Evolutionary conservation across 2,888 invertebrate species (phyloP), one percentile per base, ranked within the genome.

Genomic region (Thymelicus lineola): DNA sequence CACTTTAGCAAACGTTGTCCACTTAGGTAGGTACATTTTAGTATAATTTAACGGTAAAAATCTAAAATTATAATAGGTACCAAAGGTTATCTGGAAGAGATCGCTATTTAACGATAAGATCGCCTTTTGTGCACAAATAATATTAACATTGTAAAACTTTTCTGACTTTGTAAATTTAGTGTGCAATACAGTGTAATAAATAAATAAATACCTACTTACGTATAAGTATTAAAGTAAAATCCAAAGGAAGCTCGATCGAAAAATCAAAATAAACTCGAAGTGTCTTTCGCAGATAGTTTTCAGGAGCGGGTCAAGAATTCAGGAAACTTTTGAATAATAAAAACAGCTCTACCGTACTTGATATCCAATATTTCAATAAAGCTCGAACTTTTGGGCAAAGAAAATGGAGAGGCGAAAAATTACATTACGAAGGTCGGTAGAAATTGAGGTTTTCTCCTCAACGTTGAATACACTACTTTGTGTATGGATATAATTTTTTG

Each of bases 281-380:
- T 86, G 83, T 85, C 82, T 80, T 80, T 63, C 57, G 76, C 81
- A 80, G 77, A 77, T 78, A 80, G 80, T 80, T 66, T 77, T 78
- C 76, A 71, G 71, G 78, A 71, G 75, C 79, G 79, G 75, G 79
- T 77, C 76, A 79, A 80, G 81, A 81, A 83, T 80, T 80, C 76
- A 76, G 77, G 72, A 82, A 88, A 90, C 81, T 88, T 90, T 89
- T 85, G 85, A 88, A 88, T 86, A 87, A 89, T 86, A 89, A 87
- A 89, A 89, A 88, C 87, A 90, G 87, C 84, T 88, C 84, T 76
- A 86, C 86, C 87, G 87, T 83, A 88, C 88, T 92, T 89, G 90
- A 92, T 89, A 92, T 91, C 89, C 90, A 89, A 91, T 92, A 91
- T 91, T 92, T 90, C 91, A 90, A 93, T 91, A 90, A 89, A 84